phyloP scores from a whole-genome alignment of 2,797 vertebrate species.

The Cyprinella venusta region DNA sequence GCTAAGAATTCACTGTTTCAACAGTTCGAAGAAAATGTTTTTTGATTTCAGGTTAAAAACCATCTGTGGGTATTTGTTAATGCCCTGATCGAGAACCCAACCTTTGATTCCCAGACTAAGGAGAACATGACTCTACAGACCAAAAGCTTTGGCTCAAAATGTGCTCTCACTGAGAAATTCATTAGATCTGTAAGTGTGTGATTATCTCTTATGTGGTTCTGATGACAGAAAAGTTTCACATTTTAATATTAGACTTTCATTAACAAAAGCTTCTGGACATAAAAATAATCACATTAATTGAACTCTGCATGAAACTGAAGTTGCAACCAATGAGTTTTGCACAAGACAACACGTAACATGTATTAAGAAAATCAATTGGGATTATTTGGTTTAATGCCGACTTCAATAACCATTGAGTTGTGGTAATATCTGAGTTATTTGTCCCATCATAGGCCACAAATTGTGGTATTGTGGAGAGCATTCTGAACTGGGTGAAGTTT shows the following conservation, averaged over 20 bases:
- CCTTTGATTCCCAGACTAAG: constrained; percentile 92
- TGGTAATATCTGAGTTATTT: constrained; percentile 4
- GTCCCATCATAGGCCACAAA: constrained; percentile 82
- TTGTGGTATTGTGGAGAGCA: constrained; percentile 91
- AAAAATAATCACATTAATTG: not conserved
- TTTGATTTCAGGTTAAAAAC: constrained; percentile 87
- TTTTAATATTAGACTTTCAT: not conserved
- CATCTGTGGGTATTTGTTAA: constrained; percentile 93
- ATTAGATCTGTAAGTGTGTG: constrained; percentile 85
- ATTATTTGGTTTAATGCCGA: not conserved
- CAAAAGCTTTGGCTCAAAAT: constrained; percentile 92
- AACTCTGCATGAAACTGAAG: not conserved
- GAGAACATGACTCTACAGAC: constrained; percentile 92
- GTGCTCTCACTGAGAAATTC: constrained; percentile 92
- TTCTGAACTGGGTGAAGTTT: constrained; percentile 93
- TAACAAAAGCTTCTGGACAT: not conserved
- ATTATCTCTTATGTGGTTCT: not conserved
- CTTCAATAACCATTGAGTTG: not conserved
- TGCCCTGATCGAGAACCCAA: constrained; percentile 90
- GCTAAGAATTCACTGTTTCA: not conserved
- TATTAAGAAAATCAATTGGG: not conserved
- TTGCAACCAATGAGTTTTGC: not conserved
- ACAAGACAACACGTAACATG: not conserved
- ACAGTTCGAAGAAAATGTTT: not conserved
- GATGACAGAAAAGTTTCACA: not conserved